A percentile compares a stretch with the other conserved stretches of the same genome.
These are phyloP conservation scores for Lithophane semibrunnea DNA, from an alignment of 2,888 invertebrate genomes.

Conservation along the genomic window DNA sequence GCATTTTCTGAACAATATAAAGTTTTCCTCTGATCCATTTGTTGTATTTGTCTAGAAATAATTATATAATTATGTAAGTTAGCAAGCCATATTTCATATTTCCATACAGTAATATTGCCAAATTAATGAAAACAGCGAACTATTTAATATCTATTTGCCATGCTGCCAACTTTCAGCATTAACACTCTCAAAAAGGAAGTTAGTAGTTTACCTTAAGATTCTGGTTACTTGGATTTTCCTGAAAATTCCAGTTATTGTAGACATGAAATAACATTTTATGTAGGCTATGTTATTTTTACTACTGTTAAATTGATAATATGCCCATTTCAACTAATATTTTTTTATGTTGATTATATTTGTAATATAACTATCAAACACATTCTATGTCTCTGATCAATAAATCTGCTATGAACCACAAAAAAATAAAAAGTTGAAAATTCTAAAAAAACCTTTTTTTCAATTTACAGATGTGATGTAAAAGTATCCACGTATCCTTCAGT, in stretches of 20 bases:
- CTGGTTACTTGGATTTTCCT: neutral
- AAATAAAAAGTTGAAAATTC: neutral
- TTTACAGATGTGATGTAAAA: slow-evolving; percentile 86
- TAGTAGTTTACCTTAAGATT: neutral
- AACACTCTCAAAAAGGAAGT: neutral
- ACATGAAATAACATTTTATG: neutral
- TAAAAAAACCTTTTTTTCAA: neutral
- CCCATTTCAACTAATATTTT: neutral
- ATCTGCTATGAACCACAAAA: neutral
- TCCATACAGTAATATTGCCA: too few species aligned
- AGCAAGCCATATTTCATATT: too few species aligned
- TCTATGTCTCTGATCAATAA: neutral
- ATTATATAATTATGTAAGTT: too few species aligned
- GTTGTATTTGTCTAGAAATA: neutral
- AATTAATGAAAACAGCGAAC: too few species aligned
- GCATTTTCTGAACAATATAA: neutral
- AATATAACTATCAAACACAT: neutral
- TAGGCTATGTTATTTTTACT: neutral
- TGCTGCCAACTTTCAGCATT: too few species aligned
- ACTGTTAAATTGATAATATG: neutral
- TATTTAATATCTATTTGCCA: too few species aligned
- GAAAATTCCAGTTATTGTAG: neutral
- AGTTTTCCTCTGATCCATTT: neutral
- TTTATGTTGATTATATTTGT: neutral
- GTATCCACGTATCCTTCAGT: slow-evolving; percentile 91